A percentile compares a stretch with the other conserved stretches of the same genome.
These are phyloP conservation scores for Eurystomus glaucurus DNA, from an alignment of 2,797 vertebrate genomes.

Conservation along the genomic window DNA sequence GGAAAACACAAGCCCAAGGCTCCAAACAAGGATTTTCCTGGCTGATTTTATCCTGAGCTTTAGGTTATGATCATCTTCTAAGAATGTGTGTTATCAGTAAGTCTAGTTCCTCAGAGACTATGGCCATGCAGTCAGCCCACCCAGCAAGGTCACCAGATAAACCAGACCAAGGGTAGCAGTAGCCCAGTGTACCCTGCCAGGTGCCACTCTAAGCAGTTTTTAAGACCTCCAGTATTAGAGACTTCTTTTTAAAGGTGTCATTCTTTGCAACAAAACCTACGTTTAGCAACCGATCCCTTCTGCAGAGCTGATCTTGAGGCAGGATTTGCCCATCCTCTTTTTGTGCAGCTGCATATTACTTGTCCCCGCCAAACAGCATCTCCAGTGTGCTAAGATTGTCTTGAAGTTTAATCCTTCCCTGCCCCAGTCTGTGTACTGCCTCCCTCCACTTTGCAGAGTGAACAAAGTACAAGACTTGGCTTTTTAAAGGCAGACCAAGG, in stretches of 20 bases:
- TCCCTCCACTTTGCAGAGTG: neutral
- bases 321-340: neutral
- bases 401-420: neutral
- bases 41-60: neutral
- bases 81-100: neutral
- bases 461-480: neutral
- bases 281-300: neutral
- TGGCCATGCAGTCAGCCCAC: neutral
- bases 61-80: neutral
- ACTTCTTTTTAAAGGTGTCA: neutral
- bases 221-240: neutral
- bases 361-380: neutral
- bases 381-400: neutral
- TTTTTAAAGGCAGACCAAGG: neutral
- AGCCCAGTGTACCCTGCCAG: neutral
- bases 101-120: neutral
- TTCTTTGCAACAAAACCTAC: neutral
- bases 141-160: neutral
- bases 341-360: neutral
- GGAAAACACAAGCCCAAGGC: neutral
- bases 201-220: neutral
- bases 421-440: neutral
- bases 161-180: rapidly evolving
- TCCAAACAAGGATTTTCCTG: neutral
- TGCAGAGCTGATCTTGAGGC: neutral